Conservation (phyloP, 2,113 vertebrate species). For the Strix aluco region DNA sequence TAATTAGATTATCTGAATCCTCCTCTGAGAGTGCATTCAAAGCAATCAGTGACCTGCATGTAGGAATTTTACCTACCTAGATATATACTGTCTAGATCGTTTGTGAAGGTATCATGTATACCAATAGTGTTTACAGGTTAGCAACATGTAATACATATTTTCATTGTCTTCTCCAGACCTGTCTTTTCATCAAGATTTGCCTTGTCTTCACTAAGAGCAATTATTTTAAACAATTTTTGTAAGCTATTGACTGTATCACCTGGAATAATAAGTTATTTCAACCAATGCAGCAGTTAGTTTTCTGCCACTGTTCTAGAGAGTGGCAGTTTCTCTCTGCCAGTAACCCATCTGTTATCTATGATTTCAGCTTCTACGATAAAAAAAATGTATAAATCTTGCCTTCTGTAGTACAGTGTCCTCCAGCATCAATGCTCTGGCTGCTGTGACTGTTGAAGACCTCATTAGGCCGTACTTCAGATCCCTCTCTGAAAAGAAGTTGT, state of each 20-base stretch:
- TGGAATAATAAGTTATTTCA: background rate
- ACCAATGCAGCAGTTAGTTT: background rate
- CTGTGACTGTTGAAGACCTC: conserved; percentile 88
- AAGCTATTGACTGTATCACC: background rate
- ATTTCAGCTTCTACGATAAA: background rate
- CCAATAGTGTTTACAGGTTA: background rate
- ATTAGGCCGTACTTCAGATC: conserved; percentile 74
- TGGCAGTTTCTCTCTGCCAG: background rate
- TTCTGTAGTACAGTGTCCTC: conserved; percentile 87
- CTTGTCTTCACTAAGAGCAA: background rate
- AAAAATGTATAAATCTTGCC: background rate
- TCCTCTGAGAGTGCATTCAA: background rate
- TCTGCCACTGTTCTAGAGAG: background rate
- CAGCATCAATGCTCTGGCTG: conserved; percentile 90
- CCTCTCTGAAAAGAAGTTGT: conserved; percentile 75
- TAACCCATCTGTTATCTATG: background rate
- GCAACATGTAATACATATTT: background rate
- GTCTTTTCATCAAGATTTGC: background rate
- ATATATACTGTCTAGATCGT: background rate
- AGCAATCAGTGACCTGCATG: background rate
- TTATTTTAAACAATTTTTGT: background rate
- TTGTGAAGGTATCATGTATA: background rate
- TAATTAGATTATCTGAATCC: background rate
- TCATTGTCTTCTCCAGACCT: background rate
- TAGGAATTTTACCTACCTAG: background rate